A percentile compares a stretch with the other conserved stretches of the same genome.
These are phyloP conservation scores for Epistrophe eligans DNA, from an alignment of 2,888 invertebrate species.

Conservation along the genomic window DNA sequence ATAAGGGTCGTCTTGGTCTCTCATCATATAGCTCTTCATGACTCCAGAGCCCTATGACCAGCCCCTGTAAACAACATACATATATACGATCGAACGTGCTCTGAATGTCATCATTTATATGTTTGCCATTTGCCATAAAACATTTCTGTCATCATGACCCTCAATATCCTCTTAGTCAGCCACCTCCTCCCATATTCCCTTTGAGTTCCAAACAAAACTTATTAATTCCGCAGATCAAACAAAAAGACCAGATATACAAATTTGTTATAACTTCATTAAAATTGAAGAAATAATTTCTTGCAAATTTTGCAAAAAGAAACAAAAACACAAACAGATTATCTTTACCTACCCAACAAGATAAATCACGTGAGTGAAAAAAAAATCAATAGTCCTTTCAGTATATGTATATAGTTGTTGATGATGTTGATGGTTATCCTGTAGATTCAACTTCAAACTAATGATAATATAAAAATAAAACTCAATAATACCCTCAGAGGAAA, in stretches of 20 bases:
- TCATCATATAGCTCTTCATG: conserved; percentile 5
- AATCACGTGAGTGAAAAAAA: conserved; percentile 4
- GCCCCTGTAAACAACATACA: background rate
- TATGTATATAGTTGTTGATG: too few relatives aligned
- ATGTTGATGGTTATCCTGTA: conserved; percentile 1
- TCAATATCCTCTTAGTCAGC: background rate
- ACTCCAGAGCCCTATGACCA: background rate
- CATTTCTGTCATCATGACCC: background rate
- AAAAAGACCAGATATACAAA: background rate
- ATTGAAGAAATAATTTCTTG: conserved; percentile 9
- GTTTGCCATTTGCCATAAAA: background rate
- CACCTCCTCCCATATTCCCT: background rate
- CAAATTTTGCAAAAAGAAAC: conserved; percentile 10
- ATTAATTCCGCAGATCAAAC: conserved; percentile 12
- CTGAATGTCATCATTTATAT: conserved; percentile 16
- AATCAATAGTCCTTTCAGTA: conserved; percentile 25
- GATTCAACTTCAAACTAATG: background rate
- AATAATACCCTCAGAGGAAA: conserved; percentile 13
- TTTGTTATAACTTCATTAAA: conserved; percentile 1
- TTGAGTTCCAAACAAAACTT: background rate
- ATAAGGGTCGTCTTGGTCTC: conserved; percentile 35
- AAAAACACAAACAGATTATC: background rate
- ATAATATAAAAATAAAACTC: conserved; percentile 16
- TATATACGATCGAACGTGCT: conserved; percentile 5
- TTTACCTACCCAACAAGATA: conserved; percentile 16